Evolutionary conservation across 2,888 invertebrate genomes (phyloP).

Genomic region (Drosophila bunnanda): DNA sequence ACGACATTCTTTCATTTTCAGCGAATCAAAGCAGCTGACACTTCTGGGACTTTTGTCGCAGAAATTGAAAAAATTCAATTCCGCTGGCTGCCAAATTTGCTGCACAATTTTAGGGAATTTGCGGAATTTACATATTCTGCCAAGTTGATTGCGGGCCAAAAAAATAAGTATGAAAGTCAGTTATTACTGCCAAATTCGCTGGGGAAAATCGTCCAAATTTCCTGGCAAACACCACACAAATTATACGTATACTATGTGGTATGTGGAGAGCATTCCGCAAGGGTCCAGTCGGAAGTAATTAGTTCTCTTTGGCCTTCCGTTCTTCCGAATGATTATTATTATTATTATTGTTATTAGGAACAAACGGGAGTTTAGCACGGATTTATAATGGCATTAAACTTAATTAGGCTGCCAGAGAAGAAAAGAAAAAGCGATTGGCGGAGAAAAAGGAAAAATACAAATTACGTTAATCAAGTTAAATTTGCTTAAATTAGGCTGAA

Average conservation of each 20-base stretch:
- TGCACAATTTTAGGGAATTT: constrained; percentile 20
- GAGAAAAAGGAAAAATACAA: constrained; percentile 22
- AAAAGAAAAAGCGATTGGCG: not conserved
- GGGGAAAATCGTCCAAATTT: constrained; percentile 17
- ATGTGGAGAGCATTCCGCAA: constrained; percentile 3
- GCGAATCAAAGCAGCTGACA: constrained; percentile 36
- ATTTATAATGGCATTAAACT: constrained; percentile 43
- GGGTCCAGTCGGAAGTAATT: constrained; percentile 63
- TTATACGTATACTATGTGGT: constrained; percentile 11
- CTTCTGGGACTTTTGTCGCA: constrained; percentile 10
- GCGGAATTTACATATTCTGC: constrained; percentile 56
- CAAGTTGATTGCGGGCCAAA: constrained; percentile 49
- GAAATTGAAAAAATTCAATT: constrained; percentile 15
- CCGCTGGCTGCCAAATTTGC: constrained; percentile 19
- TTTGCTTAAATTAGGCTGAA: constrained; percentile 31
- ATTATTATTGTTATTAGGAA: constrained; percentile 49
- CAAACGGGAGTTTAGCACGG: constrained; percentile 38
- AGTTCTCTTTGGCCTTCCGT: constrained; percentile 49
- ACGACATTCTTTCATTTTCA: constrained; percentile 11
- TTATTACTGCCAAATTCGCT: constrained; percentile 15
- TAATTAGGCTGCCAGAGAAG: constrained; percentile 41
- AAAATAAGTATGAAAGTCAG: constrained; percentile 14
- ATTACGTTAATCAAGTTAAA: constrained; percentile 49
- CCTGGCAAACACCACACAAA: constrained; percentile 7
- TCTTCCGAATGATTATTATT: constrained; percentile 35